Percentiles rank a stretch among this genome's conserved stretches.
Evolutionary conservation across 2,888 invertebrate species (phyloP).

Genomic region (Platerodrilus igneus): DNA sequence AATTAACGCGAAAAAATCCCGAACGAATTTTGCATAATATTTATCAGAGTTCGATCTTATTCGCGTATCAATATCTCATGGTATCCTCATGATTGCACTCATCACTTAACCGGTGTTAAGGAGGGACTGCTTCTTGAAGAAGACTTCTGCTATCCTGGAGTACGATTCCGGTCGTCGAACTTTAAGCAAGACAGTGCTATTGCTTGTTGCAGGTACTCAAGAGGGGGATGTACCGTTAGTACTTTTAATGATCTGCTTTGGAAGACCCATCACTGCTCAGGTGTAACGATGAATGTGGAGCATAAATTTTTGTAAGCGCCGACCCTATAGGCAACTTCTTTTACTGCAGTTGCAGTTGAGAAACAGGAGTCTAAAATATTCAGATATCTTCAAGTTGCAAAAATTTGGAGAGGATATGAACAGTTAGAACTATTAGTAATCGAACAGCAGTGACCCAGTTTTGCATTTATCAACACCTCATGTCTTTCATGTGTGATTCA

Average conservation of each 20-base stretch:
- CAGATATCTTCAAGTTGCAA: no score
- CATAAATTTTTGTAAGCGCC: no score
- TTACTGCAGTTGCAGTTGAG: no score
- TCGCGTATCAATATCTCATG: slow-evolving; percentile 38
- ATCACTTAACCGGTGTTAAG: slow-evolving; percentile 40
- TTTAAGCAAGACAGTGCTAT: slow-evolving; percentile 37
- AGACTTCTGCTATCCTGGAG: slow-evolving; percentile 43
- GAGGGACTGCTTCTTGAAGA: slow-evolving; percentile 41
- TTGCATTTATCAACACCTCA: no score
- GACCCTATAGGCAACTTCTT: no score
- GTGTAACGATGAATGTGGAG: slow-evolving; percentile 23
- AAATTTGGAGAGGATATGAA: no score
- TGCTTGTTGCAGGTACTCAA: slow-evolving; percentile 41
- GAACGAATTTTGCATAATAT: slow-evolving; percentile 3
- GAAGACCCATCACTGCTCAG: slow-evolving; percentile 33
- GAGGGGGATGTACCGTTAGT: slow-evolving; percentile 46
- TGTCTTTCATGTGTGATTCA: no score
- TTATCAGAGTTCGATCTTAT: slow-evolving; percentile 18
- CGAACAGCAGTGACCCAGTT: no score
- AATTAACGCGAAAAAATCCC: no score
- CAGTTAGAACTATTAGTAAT: no score
- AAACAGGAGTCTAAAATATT: no score
- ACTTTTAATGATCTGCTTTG: slow-evolving; percentile 42
- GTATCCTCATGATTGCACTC: slow-evolving; percentile 41
- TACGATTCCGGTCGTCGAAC: slow-evolving; percentile 42